Evolutionary conservation across 1,140 invertebrate genomes (phyloP).

Genomic region (Chrysomallon squamiferum): DNA sequence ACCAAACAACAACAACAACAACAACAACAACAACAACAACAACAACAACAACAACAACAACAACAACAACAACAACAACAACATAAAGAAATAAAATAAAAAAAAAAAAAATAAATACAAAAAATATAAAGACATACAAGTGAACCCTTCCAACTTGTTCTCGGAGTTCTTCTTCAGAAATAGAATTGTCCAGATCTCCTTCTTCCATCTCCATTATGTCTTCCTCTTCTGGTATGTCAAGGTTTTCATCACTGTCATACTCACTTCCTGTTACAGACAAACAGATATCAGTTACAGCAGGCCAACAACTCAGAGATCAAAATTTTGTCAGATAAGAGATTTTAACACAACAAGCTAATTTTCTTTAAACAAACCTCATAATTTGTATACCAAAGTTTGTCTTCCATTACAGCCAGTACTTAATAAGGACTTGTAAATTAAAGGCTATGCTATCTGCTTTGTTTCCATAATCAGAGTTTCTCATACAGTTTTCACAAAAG

Average conservation of each 20-base stretch:
- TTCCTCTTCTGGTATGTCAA: conserved; percentile 75
- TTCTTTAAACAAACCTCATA: not conserved
- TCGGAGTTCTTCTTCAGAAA: conserved; percentile 65
- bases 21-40: not conserved
- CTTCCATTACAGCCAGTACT: no score
- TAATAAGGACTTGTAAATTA: no score
- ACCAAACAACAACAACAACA: no score
- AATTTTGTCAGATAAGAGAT: not conserved
- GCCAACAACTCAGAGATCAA: not conserved
- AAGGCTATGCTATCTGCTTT: no score
- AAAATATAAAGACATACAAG: conserved; percentile 46
- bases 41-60: not conserved
- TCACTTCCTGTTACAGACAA: conserved; percentile 49
- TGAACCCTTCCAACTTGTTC: conserved; percentile 64
- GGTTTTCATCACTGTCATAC: conserved; percentile 59
- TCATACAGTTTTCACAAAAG: no score
- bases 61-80: not conserved
- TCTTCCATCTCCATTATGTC: conserved; percentile 78
- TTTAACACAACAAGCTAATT: not conserved
- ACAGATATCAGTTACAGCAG: not conserved
- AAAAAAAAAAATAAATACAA: not conserved
- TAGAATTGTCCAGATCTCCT: conserved; percentile 72
- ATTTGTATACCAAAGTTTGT: no score
- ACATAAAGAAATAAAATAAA: no score
- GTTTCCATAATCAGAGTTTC: no score